Base-by-base conservation (phyloP, 2,888 invertebrate species). In the Ryuthela nishihirai region DNA sequence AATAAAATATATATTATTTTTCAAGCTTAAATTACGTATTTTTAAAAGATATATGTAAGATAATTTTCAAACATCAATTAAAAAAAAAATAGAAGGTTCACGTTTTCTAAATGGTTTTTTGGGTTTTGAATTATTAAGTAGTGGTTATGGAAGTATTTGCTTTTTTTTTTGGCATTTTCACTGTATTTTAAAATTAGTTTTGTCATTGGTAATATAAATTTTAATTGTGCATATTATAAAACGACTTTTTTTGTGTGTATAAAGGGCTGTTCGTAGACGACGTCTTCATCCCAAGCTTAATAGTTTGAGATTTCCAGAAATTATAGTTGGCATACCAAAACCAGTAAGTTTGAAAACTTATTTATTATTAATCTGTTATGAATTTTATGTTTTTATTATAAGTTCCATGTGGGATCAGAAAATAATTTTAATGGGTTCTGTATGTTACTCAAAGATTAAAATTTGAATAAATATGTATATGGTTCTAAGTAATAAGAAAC, bases 241-340 rank as follows among this genome's bases (percentile, higher is more conserved):
- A n/a, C n/a, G n/a, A n/a, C n/a, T n/a, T n/a, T n/a, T n/a, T n/a
- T n/a, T n/a, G n/a, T n/a, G n/a, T n/a, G n/a, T n/a, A n/a, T 66
- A n/a, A 69, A 88, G 88, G 71, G 87, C 87, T 0, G 70, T 78
- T 15, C 80, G 82, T 69, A 78, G 89, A 43, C 78, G 80, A 61
- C 82, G 82, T 65, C 73, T 85, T 25, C 79, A 80, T 69, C 73
- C 79, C 0, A 73, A 77, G 32, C 82, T 86, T 80, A 78, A 80
- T 63, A 77, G 79, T 47, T 67, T 83, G 4, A 78, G 78, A 66
- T 88, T 85, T 72, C 78, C 82, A 0, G 85, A 87, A 72, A 70
- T 87, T 5, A 72, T 68, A 49, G 55, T 68, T 15, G 81, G 81
- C 24, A 65, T 76, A 50, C 79, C 80, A 2, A 53, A 68, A 41